phyloP scores from a whole-genome alignment of 1,140 invertebrate species.

The Lepidurus apus region DNA sequence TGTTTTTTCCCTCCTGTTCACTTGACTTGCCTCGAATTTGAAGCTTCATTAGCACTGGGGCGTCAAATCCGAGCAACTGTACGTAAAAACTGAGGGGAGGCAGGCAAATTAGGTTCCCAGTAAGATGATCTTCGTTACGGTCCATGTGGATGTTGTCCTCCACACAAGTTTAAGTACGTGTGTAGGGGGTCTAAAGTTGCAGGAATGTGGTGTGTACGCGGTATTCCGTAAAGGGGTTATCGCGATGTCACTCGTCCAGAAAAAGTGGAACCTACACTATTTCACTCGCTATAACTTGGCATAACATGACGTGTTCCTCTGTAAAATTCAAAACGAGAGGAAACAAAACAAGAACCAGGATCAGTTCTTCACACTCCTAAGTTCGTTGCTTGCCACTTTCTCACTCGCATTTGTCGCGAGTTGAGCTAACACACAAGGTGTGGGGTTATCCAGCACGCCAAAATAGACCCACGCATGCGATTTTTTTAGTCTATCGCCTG shows the following conservation, averaged over 20 bases:
- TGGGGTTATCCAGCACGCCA: neutral
- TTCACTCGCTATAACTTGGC: too few species aligned
- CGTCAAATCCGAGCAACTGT: neutral
- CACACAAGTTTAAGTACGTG: neutral
- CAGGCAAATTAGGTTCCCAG: slow-evolving; percentile 8
- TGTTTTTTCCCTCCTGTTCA: neutral
- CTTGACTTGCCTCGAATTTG: neutral
- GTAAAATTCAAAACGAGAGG: too few species aligned
- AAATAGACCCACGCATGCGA: slow-evolving; percentile 17
- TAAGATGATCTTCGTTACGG: neutral
- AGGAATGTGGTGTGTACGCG: neutral
- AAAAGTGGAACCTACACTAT: too few species aligned
- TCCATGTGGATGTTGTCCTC: neutral
- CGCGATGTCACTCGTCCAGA: too few species aligned
- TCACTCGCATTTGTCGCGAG: neutral
- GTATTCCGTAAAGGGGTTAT: too few species aligned
- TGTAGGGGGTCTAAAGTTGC: neutral
- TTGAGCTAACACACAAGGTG: neutral
- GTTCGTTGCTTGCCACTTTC: slow-evolving; percentile 14
- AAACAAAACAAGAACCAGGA: too few species aligned
- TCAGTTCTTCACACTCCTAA: neutral
- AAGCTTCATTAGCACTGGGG: slow-evolving; percentile 21
- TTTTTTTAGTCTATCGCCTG: neutral
- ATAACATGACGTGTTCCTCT: too few species aligned
- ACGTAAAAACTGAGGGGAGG: neutral